Evolutionary conservation across 1,140 invertebrate genomes (phyloP), one percentile per base, ranked within the genome.

Genomic region (Heliconius melpomene): DNA sequence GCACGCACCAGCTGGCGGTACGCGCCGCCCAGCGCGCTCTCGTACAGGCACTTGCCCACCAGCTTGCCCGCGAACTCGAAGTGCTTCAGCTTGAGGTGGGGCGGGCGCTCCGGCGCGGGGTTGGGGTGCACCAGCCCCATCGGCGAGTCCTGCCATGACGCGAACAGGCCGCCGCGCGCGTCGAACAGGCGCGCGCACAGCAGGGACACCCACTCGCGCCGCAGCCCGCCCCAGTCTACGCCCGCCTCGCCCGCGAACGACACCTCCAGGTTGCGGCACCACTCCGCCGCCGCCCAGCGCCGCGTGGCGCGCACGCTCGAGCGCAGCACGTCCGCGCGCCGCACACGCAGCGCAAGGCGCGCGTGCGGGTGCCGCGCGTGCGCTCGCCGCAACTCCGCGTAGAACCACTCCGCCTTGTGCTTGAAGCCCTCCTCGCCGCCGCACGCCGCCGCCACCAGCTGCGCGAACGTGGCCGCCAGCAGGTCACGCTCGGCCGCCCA

Each of bases 391-490:
- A 99, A 96, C 95, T 98, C 98, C 90, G 98, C 98, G 93, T 98
- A 98, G 94, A 99, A 99, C 94, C 98, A 98, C 87, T 98, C 97
- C 94, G 98, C 98, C 90, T 99, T 99, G 90, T 99, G 98, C 94
- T 94, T 87, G 38, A 85, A 79, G 9, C 98, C 98, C 95, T 99
- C 98, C 36, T 98, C 98, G 8, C 98, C 98, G 73, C 98, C 98
- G 88, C 99, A 98, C 95, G 99, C 99, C 94, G 98, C 98, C n/a
- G 99, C 93, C 66, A 99, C 95, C 91, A 98, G 98, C 87, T 98
- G 97, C 1, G 98, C 98, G 92, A 98, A 99, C 8, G 98, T 98
- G 66, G 98, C 98, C 6, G 98, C 98, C 80, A 99, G 98, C 29
- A 98, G 97, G 93, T 98, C 98, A 3, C 98, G 95, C 92, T 98